Conservation (phyloP, 2,888 invertebrate genomes). For the Xestoiulus laeticollis region DNA sequence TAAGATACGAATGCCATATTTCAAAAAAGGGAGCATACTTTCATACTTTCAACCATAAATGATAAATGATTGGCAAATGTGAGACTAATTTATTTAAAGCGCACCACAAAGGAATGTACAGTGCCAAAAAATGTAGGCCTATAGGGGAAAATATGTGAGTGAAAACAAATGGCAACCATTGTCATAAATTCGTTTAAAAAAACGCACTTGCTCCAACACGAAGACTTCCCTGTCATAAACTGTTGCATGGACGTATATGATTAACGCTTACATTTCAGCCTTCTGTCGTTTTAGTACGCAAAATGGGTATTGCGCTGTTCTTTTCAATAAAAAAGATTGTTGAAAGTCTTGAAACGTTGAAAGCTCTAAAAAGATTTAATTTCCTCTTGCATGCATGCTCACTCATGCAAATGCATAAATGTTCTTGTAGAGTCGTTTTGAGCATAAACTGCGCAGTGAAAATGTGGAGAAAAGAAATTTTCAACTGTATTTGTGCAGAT, state of each 20-base stretch:
- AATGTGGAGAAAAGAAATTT: neutral
- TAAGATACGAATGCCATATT: conserved; percentile 11
- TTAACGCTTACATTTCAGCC: neutral
- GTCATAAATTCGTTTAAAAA: conserved; percentile 27
- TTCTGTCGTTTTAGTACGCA: neutral
- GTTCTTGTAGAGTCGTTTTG: neutral
- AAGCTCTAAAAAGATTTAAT: neutral
- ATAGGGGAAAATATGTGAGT: conserved; percentile 5
- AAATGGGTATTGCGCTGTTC: neutral
- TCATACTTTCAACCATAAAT: conserved; percentile 27
- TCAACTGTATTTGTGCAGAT: neutral
- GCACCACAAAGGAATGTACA: conserved; percentile 17
- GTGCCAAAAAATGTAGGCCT: neutral
- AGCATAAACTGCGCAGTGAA: neutral
- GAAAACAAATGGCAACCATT: conserved; percentile 27
- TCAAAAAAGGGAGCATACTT: neutral
- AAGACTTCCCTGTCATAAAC: conserved; percentile 24
- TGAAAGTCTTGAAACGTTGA: neutral
- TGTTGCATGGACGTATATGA: conserved; percentile 30
- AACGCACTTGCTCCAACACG: neutral
- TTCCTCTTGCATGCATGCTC: neutral
- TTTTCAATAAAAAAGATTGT: neutral
- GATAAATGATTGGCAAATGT: conserved; percentile 41
- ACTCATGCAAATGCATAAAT: neutral
- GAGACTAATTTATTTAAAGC: conserved; percentile 39